Conservation (phyloP, 2,888 invertebrate species). For the Neoscelio sp. region DNA sequence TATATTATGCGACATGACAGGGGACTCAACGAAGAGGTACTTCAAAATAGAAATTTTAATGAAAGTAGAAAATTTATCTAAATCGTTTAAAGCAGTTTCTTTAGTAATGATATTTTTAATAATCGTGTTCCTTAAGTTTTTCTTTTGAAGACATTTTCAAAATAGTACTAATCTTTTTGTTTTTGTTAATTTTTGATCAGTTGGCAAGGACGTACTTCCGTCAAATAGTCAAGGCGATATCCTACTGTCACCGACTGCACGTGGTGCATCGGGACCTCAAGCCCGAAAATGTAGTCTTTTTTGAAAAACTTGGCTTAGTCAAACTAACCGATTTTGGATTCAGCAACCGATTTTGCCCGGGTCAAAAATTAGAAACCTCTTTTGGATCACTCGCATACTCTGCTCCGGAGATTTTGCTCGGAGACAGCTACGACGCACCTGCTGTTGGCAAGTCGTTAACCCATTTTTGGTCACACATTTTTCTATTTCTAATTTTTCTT, state of each 20-base stretch:
- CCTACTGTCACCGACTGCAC: conserved; percentile 97
- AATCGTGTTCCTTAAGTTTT: too few species aligned
- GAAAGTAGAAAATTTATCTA: too few species aligned
- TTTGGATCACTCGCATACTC: conserved; percentile 99
- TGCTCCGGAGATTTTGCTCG: conserved; percentile 98
- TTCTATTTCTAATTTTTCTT: neutral
- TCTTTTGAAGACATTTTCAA: too few species aligned
- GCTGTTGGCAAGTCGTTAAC: conserved; percentile 92
- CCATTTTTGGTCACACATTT: too few species aligned
- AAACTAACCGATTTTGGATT: conserved; percentile 99
- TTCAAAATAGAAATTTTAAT: neutral
- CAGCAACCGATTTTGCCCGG: conserved; percentile 98
- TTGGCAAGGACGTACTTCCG: conserved; percentile 96
- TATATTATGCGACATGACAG: conserved; percentile 98
- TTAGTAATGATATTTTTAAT: too few species aligned
- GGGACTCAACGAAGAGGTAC: conserved; percentile 89
- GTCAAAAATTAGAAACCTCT: conserved; percentile 98
- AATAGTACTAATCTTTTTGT: too few species aligned
- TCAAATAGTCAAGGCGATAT: conserved; percentile 98
- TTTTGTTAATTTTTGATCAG: too few species aligned
- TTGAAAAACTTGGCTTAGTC: conserved; percentile 97
- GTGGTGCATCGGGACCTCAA: conserved; percentile 97
- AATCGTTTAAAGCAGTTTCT: too few species aligned
- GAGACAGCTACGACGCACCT: conserved; percentile 99
- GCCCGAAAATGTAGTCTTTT: conserved; percentile 99